These are phyloP conservation scores for Helicolenus hilgendorfi DNA, from an alignment of 2,797 vertebrate genomes.

Conservation along the genomic window DNA sequence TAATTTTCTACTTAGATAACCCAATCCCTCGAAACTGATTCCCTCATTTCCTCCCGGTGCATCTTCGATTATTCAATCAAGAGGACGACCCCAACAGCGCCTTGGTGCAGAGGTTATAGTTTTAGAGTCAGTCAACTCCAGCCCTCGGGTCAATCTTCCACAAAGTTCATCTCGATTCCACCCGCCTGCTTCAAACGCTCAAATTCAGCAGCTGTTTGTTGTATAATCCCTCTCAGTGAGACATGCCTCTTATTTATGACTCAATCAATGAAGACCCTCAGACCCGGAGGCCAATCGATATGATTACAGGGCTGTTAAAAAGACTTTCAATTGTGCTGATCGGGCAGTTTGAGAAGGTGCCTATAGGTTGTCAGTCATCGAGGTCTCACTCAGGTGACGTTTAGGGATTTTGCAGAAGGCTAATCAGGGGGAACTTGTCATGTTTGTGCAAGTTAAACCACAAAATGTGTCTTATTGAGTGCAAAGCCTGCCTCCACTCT, in stretches of 20 bases:
- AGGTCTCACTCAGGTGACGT: neutral
- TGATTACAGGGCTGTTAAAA: slow-evolving; percentile 69
- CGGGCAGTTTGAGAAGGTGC: slow-evolving; percentile 32
- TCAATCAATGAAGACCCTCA: slow-evolving; percentile 67
- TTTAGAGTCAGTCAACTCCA: slow-evolving; percentile 75
- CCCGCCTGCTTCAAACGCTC: slow-evolving; percentile 22
- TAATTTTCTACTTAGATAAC: slow-evolving; percentile 90
- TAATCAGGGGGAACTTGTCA: slow-evolving; percentile 34
- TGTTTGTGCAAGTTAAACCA: slow-evolving; percentile 47
- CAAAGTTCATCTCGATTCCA: slow-evolving; percentile 54
- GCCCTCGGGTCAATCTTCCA: slow-evolving; percentile 57
- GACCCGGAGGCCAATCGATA: slow-evolving; percentile 68
- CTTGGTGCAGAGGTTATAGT: slow-evolving; percentile 62
- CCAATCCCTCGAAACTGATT: slow-evolving; percentile 85
- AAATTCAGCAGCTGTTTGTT: slow-evolving; percentile 46
- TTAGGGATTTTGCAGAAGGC: slow-evolving; percentile 26
- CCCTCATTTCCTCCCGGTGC: slow-evolving; percentile 86
- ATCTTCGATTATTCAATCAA: slow-evolving; percentile 87
- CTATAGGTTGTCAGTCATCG: slow-evolving; percentile 39
- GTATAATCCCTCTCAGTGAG: slow-evolving; percentile 46
- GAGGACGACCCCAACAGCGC: slow-evolving; percentile 53
- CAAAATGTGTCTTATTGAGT: slow-evolving; percentile 31
- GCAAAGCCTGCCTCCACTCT: neutral
- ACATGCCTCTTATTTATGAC: slow-evolving; percentile 69
- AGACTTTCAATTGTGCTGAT: slow-evolving; percentile 72